A percentile compares a stretch with the other conserved stretches of the same genome.
Conservation (phyloP, 64 coral and sea anemone species). For the Acropora tenuis region DNA sequence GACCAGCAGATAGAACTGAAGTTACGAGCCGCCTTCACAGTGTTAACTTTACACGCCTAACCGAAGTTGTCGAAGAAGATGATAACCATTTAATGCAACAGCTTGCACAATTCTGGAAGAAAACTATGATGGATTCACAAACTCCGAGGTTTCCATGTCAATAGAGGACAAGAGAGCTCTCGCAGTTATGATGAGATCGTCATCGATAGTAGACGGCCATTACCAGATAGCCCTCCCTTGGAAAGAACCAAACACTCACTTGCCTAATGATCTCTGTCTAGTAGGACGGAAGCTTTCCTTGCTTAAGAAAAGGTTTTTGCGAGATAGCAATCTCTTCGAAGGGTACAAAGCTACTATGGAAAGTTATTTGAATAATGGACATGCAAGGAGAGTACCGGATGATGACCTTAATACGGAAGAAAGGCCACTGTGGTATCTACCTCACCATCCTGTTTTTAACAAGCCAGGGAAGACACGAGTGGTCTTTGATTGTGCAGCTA, state of each 20-base stretch:
- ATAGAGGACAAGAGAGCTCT: slow-evolving; percentile 49
- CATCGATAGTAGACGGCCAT: slow-evolving; percentile 58
- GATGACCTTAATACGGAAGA: not conserved
- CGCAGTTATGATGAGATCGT: slow-evolving; percentile 32
- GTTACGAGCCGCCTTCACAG: too few species aligned
- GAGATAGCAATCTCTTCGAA: slow-evolving; percentile 15
- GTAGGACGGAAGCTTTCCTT: slow-evolving; percentile 10
- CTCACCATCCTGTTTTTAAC: slow-evolving; percentile 63
- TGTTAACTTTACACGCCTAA: not conserved
- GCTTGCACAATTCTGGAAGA: slow-evolving; percentile 47
- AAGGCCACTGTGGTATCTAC: slow-evolving; percentile 48
- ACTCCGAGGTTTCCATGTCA: slow-evolving; percentile 35
- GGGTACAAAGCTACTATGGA: slow-evolving; percentile 60
- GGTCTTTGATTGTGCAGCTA: too few species aligned
- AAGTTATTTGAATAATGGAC: not conserved
- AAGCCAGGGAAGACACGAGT: slow-evolving; percentile 7
- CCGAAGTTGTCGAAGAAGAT: not conserved
- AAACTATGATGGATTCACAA: not conserved
- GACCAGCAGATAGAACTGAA: too few species aligned
- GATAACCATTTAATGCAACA: slow-evolving; percentile 29
- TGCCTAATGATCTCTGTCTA: slow-evolving; percentile 47
- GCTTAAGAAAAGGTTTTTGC: slow-evolving; percentile 32
- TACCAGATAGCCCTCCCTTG: slow-evolving; percentile 69
- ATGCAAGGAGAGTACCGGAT: not conserved
- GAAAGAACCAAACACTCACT: slow-evolving; percentile 19